These are phyloP conservation scores for Iphiclides podalirius DNA, from an alignment of 2,888 invertebrate genomes.

Conservation along the genomic window DNA sequence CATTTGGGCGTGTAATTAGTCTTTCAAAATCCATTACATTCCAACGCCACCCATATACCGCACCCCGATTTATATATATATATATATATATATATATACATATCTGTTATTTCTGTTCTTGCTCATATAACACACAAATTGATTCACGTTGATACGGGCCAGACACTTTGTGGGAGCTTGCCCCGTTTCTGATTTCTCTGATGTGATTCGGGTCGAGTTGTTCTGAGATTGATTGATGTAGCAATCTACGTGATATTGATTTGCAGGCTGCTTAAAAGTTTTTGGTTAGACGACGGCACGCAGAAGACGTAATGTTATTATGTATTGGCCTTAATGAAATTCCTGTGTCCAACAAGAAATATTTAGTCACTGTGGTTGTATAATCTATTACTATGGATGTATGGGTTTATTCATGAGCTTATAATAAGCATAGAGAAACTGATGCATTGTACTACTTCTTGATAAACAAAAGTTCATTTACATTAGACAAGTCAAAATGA, in stretches of 20 bases:
- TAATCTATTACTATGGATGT: background rate
- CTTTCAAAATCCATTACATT: too few relatives aligned
- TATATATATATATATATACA: too few relatives aligned
- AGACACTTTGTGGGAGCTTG: conserved; percentile 27
- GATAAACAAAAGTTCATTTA: too few relatives aligned
- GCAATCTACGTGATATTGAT: conserved; percentile 18
- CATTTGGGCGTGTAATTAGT: too few relatives aligned
- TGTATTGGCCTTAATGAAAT: conserved; percentile 19
- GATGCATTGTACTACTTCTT: background rate
- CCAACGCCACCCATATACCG: too few relatives aligned
- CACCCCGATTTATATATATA: too few relatives aligned
- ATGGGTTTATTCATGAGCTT: background rate
- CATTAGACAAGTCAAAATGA: too few relatives aligned
- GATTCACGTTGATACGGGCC: conserved; percentile 33
- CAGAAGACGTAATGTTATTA: conserved; percentile 18
- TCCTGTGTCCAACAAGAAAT: conserved; percentile 15
- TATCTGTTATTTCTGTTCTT: conserved; percentile 18
- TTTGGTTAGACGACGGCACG: conserved; percentile 1
- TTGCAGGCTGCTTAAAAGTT: conserved; percentile 15
- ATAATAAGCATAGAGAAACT: too few relatives aligned
- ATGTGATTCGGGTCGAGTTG: conserved; percentile 24
- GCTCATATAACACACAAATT: conserved; percentile 27
- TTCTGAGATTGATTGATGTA: conserved; percentile 22
- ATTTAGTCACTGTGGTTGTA: conserved; percentile 6
- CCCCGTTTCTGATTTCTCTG: too few relatives aligned